Evolutionary conservation across 37 sponge, comb jelly and placozoan genomes (phyloP).

Genomic region (Agelas oroides): DNA sequence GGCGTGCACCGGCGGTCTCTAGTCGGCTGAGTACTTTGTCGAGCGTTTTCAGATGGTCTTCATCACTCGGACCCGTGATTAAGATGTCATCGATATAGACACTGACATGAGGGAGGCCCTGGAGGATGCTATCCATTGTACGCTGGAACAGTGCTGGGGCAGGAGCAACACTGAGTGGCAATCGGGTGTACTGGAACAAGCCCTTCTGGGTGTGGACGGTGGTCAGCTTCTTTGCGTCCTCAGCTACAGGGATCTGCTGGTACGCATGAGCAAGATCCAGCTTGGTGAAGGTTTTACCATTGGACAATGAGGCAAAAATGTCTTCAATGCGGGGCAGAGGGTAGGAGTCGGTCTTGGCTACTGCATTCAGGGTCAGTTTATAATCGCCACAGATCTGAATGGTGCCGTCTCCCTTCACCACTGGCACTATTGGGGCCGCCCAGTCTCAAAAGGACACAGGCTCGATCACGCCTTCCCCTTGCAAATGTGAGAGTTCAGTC

Average conservation of each 20-base stretch:
- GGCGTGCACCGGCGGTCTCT: neutral
- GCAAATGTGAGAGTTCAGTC: neutral
- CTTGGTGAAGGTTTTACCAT: slow-evolving; percentile 58
- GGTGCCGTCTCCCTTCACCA: slow-evolving; percentile 41
- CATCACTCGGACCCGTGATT: neutral
- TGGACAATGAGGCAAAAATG: slow-evolving; percentile 25
- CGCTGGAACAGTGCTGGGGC: neutral
- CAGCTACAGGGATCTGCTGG: neutral
- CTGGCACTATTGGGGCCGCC: slow-evolving; percentile 67
- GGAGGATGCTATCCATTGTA: neutral
- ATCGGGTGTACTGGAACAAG: neutral
- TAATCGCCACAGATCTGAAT: slow-evolving; percentile 66
- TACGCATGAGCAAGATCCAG: slow-evolving; percentile 37
- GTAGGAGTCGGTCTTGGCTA: slow-evolving; percentile 20
- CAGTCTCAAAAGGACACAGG: slow-evolving; percentile 44
- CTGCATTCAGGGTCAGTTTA: slow-evolving; percentile 56
- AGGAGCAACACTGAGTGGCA: neutral
- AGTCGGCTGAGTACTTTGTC: neutral
- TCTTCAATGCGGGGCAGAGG: slow-evolving; percentile 65
- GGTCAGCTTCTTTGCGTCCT: neutral
- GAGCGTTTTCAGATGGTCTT: neutral
- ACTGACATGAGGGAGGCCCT: neutral
- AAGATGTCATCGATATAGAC: slow-evolving; percentile 8
- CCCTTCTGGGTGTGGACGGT: too few species aligned
- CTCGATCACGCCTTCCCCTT: slow-evolving; percentile 37